Conservation (phyloP, 1,140 invertebrate species). For the Panagrolaimus sp. region DNA sequence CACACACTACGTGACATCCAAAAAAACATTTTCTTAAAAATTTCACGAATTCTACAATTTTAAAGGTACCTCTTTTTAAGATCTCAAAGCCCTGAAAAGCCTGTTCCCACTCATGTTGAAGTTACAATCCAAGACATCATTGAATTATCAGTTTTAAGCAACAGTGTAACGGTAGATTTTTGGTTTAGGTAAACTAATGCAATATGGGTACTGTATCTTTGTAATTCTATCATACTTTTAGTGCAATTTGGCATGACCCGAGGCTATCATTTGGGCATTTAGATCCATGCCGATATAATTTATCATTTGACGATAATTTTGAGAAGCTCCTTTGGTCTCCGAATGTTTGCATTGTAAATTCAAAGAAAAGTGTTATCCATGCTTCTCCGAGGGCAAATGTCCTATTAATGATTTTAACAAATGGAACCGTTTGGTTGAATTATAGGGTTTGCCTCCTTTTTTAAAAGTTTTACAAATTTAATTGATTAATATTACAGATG, state of each 20-base stretch:
- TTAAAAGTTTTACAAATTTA: neutral
- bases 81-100: conserved; percentile 42
- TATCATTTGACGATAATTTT: conserved; percentile 59
- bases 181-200: conserved; percentile 49
- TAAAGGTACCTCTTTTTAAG: conserved; percentile 8
- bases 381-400: conserved; percentile 56
- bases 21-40: too few relatives aligned
- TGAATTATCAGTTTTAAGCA: conserved; percentile 54
- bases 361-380: conserved; percentile 51
- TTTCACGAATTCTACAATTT: too few relatives aligned
- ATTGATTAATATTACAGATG: conserved; percentile 33
- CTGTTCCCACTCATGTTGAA: conserved; percentile 49
- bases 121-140: conserved; percentile 55
- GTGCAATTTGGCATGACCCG: conserved; percentile 55
- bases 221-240: conserved; percentile 24
- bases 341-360: conserved; percentile 59
- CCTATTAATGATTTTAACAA: conserved; percentile 53
- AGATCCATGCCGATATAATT: conserved; percentile 51
- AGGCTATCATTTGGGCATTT: conserved; percentile 54
- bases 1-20: too few relatives aligned
- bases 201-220: too few relatives aligned
- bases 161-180: conserved; percentile 56
- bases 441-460: conserved; percentile 44
- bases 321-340: conserved; percentile 58
- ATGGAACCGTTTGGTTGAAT: conserved; percentile 58